These are phyloP conservation scores for Ceyx melanurus DNA, from an alignment of 2,113 vertebrate species.

Conservation along the genomic window DNA sequence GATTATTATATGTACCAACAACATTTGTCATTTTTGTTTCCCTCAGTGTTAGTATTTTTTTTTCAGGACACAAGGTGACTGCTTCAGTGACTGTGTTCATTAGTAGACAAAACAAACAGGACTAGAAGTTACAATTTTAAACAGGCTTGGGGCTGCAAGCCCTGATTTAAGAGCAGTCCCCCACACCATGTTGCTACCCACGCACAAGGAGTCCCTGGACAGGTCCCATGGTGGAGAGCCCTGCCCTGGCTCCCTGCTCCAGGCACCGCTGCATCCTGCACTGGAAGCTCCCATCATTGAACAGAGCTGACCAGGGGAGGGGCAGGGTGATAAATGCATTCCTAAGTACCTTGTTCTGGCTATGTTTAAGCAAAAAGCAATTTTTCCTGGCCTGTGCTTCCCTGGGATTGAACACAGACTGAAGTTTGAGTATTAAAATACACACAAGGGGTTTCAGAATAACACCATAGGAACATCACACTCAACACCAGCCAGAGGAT, in stretches of 20 bases:
- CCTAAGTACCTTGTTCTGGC: not conserved
- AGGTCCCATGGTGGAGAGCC: not conserved
- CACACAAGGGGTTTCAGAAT: not conserved
- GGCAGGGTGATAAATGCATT: not conserved
- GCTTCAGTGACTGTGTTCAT: not conserved
- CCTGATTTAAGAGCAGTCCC: not conserved
- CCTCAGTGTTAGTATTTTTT: not conserved
- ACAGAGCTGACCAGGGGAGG: not conserved
- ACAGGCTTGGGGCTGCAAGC: not conserved
- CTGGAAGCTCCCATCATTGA: not conserved
- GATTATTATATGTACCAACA: not conserved
- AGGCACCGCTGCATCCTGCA: not conserved
- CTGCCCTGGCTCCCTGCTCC: not conserved
- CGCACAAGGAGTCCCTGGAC: not conserved
- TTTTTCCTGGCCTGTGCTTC: not conserved
- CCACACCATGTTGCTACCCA: not conserved
- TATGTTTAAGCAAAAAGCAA: not conserved
- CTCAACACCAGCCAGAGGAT: not conserved
- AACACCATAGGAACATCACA: not conserved
- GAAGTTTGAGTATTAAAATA: not conserved
- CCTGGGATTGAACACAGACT: not conserved
- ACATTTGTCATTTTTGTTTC: not conserved
- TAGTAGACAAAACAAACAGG: not conserved
- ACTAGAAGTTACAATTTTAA: not conserved
- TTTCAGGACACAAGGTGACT: not conserved